These are phyloP conservation scores for Dicyrtomina minuta DNA, from an alignment of 2,888 invertebrate species.

Conservation along the genomic window DNA sequence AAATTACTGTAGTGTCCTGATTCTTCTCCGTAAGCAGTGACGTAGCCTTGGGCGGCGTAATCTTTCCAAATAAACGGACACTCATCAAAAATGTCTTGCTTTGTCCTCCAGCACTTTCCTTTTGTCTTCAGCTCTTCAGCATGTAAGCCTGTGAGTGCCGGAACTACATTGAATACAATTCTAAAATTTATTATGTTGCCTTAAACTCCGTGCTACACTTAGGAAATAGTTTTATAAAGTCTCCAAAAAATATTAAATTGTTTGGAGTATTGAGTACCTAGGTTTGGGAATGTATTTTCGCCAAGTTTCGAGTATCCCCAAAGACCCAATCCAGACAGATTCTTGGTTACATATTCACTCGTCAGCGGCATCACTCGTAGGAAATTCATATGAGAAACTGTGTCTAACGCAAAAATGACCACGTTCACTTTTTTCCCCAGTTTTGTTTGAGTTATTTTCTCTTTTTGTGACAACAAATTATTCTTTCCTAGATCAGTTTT, in stretches of 20 bases:
- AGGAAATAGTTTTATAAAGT: too few species aligned
- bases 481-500: too few species aligned
- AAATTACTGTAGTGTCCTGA: constrained; percentile 73
- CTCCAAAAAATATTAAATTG: too few species aligned
- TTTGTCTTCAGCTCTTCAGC: constrained; percentile 69
- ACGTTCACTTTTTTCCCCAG: neutral
- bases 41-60: constrained; percentile 58
- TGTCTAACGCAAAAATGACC: too few species aligned
- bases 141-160: constrained; percentile 73
- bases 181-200: too few species aligned
- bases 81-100: neutral
- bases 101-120: constrained; percentile 53
- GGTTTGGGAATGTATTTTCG: too few species aligned
- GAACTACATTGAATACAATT: too few species aligned
- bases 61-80: constrained; percentile 34
- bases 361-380: too few species aligned
- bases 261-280: neutral
- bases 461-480: too few species aligned
- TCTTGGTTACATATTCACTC: constrained; percentile 61
- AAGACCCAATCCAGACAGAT: constrained; percentile 71
- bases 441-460: constrained; percentile 64
- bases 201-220: too few species aligned
- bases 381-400: constrained; percentile 80
- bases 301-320: constrained; percentile 90
- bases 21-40: constrained; percentile 73